Conservation (phyloP, 2,888 invertebrate genomes). For the Andrena marginata region DNA sequence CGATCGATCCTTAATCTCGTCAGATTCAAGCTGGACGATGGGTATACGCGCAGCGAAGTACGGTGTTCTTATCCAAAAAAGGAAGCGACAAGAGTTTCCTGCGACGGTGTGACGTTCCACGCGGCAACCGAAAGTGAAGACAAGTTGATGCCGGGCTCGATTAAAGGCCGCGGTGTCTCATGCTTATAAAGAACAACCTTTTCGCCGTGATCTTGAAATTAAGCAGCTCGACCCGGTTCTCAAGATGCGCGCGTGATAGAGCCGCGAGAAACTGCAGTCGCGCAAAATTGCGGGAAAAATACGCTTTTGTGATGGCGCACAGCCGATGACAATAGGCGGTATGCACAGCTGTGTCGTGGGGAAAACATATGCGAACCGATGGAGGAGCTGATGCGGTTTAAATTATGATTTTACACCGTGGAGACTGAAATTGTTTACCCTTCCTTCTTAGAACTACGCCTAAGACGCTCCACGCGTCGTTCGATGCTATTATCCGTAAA, state of each 20-base stretch:
- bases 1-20: slow-evolving; percentile 12
- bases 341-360: slow-evolving; percentile 16
- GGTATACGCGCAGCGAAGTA: slow-evolving; percentile 1
- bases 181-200: slow-evolving; percentile 61
- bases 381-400: not conserved
- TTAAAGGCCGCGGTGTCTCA: slow-evolving; percentile 49
- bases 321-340: slow-evolving; percentile 53
- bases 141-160: slow-evolving; percentile 14
- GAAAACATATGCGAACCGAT: not conserved
- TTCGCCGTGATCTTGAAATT: slow-evolving; percentile 79
- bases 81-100: slow-evolving; percentile 38
- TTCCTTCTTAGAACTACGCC: not conserved
- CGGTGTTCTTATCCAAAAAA: slow-evolving; percentile 4
- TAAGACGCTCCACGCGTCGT: not conserved
- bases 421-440: not conserved
- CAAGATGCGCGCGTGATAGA: slow-evolving; percentile 61
- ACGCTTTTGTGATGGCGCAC: slow-evolving; percentile 19
- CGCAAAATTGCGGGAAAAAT: slow-evolving; percentile 66
- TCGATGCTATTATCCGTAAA: not conserved
- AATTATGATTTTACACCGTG: not conserved
- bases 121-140: slow-evolving; percentile 27
- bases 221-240: slow-evolving; percentile 73
- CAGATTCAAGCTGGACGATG: not conserved
- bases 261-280: slow-evolving; percentile 62
- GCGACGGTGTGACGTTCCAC: slow-evolving; percentile 11